Conservation (phyloP, 2,797 vertebrate species). For the Danio albolineatus region DNA sequence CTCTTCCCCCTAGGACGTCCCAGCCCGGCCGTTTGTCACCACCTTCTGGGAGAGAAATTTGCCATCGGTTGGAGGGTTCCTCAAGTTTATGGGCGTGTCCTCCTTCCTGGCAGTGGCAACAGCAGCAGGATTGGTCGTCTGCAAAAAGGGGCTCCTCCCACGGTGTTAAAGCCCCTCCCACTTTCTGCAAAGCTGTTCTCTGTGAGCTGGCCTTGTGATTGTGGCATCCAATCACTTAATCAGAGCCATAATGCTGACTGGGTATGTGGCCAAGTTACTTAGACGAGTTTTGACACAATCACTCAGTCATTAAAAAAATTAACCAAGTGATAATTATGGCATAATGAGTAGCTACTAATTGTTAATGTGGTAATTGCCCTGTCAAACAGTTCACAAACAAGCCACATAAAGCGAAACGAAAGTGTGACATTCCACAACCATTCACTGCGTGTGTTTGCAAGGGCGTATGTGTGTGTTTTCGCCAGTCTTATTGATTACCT, state of each 20-base stretch:
- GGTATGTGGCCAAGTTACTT: conserved; percentile 19
- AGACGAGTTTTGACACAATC: conserved; percentile 30
- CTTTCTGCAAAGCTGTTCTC: conserved; percentile 3
- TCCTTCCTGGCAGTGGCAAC: conserved; percentile 78
- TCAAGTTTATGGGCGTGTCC: conserved; percentile 85
- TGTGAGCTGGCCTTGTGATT: conserved; percentile 48
- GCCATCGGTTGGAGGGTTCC: conserved; percentile 88
- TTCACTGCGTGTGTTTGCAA: conserved; percentile 22
- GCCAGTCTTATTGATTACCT: conserved; percentile 64
- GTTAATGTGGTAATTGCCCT: conserved; percentile 1
- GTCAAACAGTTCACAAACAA: conserved; percentile 1
- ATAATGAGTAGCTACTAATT: conserved; percentile 24
- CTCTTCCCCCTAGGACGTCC: conserved; percentile 83
- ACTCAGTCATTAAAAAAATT: conserved; percentile 28
- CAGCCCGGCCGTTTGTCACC: conserved; percentile 81
- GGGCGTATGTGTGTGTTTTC: conserved; percentile 17
- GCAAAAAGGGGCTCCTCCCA: conserved; percentile 84
- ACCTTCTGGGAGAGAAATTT: conserved; percentile 93
- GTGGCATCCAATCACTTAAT: conserved; percentile 40
- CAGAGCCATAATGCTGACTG: conserved; percentile 27
- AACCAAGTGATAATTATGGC: conserved; percentile 18
- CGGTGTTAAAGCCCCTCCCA: conserved; percentile 60
- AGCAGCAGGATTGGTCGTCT: conserved; percentile 78
- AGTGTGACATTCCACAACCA: conserved; percentile 32
- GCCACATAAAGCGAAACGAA: conserved; percentile 6